A percentile compares a stretch with the other conserved stretches of the same genome.
phyloP scores from a whole-genome alignment of 2,888 invertebrate species.

The Scaptodrosophila latifasciaeformis region DNA sequence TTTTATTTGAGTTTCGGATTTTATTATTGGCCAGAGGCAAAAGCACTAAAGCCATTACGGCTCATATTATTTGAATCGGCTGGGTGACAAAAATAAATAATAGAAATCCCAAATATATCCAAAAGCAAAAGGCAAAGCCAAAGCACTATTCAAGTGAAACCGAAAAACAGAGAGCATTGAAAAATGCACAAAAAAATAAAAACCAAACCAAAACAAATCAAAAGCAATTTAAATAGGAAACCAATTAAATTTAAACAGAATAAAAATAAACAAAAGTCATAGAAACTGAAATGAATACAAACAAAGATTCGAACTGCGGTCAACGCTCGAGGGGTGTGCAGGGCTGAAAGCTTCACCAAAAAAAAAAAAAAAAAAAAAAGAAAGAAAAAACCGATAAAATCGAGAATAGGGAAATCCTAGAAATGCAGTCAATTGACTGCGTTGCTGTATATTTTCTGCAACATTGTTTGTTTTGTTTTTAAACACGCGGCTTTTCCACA shows the following conservation, averaged over 20 bases:
- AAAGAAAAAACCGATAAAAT: no score
- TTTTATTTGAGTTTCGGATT: conserved; percentile 41
- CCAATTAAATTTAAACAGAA: conserved; percentile 65
- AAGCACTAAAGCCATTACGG: not conserved
- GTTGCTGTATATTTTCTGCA: conserved; percentile 26
- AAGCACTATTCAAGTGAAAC: conserved; percentile 12
- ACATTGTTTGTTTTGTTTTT: conserved; percentile 27
- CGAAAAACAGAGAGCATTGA: conserved; percentile 15
- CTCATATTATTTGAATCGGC: not conserved
- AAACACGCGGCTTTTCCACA: not conserved
- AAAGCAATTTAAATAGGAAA: conserved; percentile 65
- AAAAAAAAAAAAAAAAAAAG: conserved; percentile 6
- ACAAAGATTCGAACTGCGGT: conserved; percentile 3
- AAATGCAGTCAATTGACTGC: conserved; percentile 62
- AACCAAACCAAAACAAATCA: conserved; percentile 15
- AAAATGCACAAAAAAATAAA: conserved; percentile 16
- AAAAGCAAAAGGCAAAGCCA: conserved; percentile 17
- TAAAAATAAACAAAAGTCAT: conserved; percentile 36
- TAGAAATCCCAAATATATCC: not conserved
- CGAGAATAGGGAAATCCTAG: conserved; percentile 38
- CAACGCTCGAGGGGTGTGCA: conserved; percentile 8
- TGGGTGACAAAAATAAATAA: conserved; percentile 1
- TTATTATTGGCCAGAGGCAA: conserved; percentile 32
- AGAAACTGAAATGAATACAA: conserved; percentile 6
- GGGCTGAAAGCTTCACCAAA: not conserved